These are phyloP conservation scores for Acronicta leporina DNA, from an alignment of 2,888 invertebrate species.

Conservation along the genomic window DNA sequence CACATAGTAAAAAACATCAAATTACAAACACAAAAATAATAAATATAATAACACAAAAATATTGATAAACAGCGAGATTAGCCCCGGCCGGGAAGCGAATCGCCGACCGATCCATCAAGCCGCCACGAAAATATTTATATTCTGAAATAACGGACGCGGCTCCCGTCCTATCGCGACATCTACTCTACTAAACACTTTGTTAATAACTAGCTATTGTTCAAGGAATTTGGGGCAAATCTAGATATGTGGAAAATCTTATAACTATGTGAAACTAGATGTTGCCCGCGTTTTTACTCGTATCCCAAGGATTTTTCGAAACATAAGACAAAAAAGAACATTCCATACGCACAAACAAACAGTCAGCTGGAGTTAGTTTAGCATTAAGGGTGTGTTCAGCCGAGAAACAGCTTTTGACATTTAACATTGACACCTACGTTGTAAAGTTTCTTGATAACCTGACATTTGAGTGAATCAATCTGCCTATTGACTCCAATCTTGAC, in stretches of 20 bases:
- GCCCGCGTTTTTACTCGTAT: too few species aligned
- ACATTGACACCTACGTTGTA: too few species aligned
- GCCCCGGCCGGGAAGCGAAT: conserved; percentile 56
- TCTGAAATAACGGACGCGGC: conserved; percentile 65
- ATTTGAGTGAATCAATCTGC: too few species aligned
- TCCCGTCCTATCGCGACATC: conserved; percentile 68
- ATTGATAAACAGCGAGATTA: conserved; percentile 80
- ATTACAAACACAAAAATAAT: conserved; percentile 29
- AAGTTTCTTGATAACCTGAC: too few species aligned
- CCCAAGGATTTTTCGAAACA: too few species aligned
- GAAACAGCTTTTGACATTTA: too few species aligned
- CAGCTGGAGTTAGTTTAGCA: too few species aligned
- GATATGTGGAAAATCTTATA: conserved; percentile 6
- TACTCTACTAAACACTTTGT: conserved; percentile 64
- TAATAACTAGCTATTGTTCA: conserved; percentile 65
- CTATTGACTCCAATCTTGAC: too few species aligned
- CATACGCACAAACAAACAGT: too few species aligned
- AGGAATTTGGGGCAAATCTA: conserved; percentile 42
- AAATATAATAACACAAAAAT: conserved; percentile 63
- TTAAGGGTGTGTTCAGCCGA: too few species aligned
- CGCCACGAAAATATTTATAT: conserved; percentile 78
- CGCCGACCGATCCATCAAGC: conserved; percentile 77
- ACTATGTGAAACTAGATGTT: background rate
- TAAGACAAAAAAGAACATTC: too few species aligned
- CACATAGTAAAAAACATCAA: conserved; percentile 1